phyloP scores from a whole-genome alignment of 92 coral and sea anemone genomes.

The Blastomussa wellsi region DNA sequence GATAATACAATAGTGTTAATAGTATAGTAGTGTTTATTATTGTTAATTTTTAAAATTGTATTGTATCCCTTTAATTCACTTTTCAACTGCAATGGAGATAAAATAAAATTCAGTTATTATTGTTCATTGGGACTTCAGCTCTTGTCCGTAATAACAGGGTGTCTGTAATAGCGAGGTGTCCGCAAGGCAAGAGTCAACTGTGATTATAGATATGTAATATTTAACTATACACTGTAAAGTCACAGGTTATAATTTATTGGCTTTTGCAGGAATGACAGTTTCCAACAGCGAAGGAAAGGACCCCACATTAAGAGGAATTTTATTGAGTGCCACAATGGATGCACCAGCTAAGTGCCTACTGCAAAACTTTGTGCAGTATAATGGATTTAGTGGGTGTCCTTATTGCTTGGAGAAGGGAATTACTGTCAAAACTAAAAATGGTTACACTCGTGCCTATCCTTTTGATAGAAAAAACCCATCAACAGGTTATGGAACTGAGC shows the following conservation, averaged over 20 bases:
- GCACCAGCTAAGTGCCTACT: slow-evolving; percentile 71
- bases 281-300: slow-evolving; percentile 29
- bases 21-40: not conserved
- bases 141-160: slow-evolving; percentile 5
- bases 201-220: not conserved
- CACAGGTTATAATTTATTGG: not conserved
- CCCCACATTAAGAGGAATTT: slow-evolving; percentile 37
- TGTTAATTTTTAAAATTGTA: not conserved
- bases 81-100: slow-evolving; percentile 15
- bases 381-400: slow-evolving; percentile 74
- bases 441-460: slow-evolving; percentile 58
- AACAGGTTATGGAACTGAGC: slow-evolving; percentile 49
- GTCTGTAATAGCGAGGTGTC: slow-evolving; percentile 14
- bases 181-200: slow-evolving; percentile 22
- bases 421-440: slow-evolving; percentile 45
- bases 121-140: slow-evolving; percentile 7
- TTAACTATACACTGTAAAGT: not conserved
- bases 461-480: slow-evolving; percentile 46
- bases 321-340: slow-evolving; percentile 58
- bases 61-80: not conserved
- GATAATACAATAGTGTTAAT: slow-evolving; percentile 9
- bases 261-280: slow-evolving; percentile 36
- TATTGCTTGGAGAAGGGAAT: slow-evolving; percentile 53
- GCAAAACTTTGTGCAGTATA: slow-evolving; percentile 62
- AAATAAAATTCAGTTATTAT: not conserved